Evolutionary conservation across 2,888 invertebrate genomes (phyloP).

Genomic region (Eupithecia pulchellata): DNA sequence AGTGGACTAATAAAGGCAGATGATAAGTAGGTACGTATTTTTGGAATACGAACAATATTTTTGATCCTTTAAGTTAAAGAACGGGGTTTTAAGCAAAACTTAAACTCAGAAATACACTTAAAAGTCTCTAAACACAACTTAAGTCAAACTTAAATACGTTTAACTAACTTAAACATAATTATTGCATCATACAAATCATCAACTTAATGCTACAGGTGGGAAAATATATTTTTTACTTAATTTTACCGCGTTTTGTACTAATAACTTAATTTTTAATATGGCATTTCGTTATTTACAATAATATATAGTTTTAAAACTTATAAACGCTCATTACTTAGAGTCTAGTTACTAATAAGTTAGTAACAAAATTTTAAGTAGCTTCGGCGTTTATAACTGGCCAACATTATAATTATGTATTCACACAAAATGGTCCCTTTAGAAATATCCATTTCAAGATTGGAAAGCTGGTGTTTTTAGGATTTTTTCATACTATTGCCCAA

Average conservation of each 20-base stretch:
- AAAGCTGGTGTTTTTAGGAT: background rate
- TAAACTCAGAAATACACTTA: constrained; percentile 12
- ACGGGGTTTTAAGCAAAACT: background rate
- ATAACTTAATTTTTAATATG: constrained; percentile 46
- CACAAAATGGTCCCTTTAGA: background rate
- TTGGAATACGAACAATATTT: background rate
- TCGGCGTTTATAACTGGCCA: background rate
- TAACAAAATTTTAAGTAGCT: background rate
- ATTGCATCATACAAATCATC: constrained; percentile 43
- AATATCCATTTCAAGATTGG: background rate
- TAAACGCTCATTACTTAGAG: background rate
- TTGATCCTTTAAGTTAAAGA: background rate
- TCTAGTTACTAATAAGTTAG: background rate
- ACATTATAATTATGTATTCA: background rate
- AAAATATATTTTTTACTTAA: constrained; percentile 39
- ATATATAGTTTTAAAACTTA: constrained; percentile 12
- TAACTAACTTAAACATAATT: constrained; percentile 35
- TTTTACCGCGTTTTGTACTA: constrained; percentile 33
- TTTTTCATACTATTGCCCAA: background rate
- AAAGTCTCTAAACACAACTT: constrained; percentile 24
- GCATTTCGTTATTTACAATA: constrained; percentile 45
- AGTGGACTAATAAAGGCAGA: too few species aligned
- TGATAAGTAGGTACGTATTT: background rate
- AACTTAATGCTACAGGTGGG: constrained; percentile 44
- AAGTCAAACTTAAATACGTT: constrained; percentile 33